Evolutionary conservation across 1,140 invertebrate species (phyloP).

Genomic region (Augochlora pura): DNA sequence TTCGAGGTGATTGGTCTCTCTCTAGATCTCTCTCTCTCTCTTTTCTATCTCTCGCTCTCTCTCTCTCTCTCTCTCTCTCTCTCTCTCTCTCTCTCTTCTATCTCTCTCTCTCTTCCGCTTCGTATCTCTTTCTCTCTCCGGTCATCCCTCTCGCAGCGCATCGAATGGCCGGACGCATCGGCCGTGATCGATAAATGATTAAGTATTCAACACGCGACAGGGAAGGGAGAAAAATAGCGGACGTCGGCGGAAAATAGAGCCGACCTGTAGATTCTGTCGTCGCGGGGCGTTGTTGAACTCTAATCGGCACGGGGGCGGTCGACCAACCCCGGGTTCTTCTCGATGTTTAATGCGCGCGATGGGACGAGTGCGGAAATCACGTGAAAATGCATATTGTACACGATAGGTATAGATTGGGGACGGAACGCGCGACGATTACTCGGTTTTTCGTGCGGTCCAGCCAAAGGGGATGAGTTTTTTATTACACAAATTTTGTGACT

Average conservation of each 20-base stretch:
- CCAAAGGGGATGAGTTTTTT: too few species aligned
- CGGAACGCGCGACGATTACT: too few species aligned
- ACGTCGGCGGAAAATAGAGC: background rate
- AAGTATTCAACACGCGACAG: background rate
- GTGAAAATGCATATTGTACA: too few species aligned
- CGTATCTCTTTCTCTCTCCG: background rate
- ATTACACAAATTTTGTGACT: too few species aligned
- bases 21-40: too few species aligned
- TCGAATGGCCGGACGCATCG: background rate
- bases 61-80: too few species aligned
- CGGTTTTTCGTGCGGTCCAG: too few species aligned
- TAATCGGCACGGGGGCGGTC: background rate
- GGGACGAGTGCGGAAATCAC: too few species aligned
- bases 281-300: background rate
- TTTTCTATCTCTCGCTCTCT: background rate
- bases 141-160: background rate
- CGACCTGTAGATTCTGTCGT: constrained; percentile 2
- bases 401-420: too few species aligned
- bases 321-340: too few species aligned
- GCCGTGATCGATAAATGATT: constrained; percentile 4
- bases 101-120: background rate
- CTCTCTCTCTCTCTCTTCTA: background rate
- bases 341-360: too few species aligned
- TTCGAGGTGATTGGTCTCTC: background rate
- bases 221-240: background rate